Evolutionary conservation across 2,888 invertebrate species (phyloP), one percentile per base, ranked within the genome.

Genomic region (Fabriciana adippe): DNA sequence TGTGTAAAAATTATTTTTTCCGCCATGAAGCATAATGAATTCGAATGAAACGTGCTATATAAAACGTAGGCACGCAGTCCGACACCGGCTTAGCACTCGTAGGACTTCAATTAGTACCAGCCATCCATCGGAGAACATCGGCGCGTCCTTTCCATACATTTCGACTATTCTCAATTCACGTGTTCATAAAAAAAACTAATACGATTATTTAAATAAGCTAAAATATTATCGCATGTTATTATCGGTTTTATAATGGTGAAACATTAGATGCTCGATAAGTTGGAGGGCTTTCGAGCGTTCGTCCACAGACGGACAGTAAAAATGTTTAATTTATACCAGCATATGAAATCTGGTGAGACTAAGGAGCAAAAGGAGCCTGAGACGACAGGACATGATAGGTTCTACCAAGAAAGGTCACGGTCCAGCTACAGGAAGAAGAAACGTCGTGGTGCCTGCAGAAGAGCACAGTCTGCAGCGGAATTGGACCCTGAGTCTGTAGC

Each of bases 251-350:
- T 48, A 5, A 31, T 35, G 53, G 60, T 15, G 55, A 60, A 47
- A n/a, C 55, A 6, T 16, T 64, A 68, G 62, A 73, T 68, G 67
- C 50, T 64, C 13, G 57, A 63, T 35, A 62, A 60, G 6, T 60
- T 66, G 13, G 65, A 65, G 45, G 57, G 57, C 31, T 69, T 64
- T 13, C 57, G 41, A 14, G 57, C 59, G 21, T 69, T 55, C 35
- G 57, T 67, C 4, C 41, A 1, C n/a, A 61, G 67, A 47, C 31
- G 41, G 35, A 11, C 68, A 18, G 75, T 70, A 14, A 93, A 90
- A 75, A 96, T 97, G 96, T 97, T 97, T 83, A 96, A 96, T 78
- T 87, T 97, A 70, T 96, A 96, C 78, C 95, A 96, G 78, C 95
- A 93, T 72, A 94, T 96, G 86, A 93, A 95, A 77, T 93, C 94